Conservation (phyloP, 2,888 invertebrate species). For the Chrysolina haemoptera region DNA sequence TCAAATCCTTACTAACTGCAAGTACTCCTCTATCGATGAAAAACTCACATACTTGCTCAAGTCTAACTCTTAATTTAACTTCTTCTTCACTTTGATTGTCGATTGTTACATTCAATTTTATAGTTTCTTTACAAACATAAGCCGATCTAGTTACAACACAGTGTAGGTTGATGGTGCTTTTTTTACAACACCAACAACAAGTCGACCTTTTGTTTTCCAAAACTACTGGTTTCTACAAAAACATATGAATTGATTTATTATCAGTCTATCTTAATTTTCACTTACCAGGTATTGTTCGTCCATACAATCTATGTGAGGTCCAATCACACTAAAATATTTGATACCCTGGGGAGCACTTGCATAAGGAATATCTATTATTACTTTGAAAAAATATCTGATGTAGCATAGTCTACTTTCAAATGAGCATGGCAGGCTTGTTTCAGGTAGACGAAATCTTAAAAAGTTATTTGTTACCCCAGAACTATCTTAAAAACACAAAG, state of each 20-base stretch:
- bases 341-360: conserved; percentile 85
- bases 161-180: conserved; percentile 78
- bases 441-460: conserved; percentile 78
- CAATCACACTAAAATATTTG: conserved; percentile 85
- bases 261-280: conserved; percentile 32
- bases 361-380: conserved; percentile 82
- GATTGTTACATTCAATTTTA: conserved; percentile 79
- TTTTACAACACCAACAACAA: conserved; percentile 82
- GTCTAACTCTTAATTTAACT: conserved; percentile 63
- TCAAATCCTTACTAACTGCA: conserved; percentile 79
- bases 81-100: conserved; percentile 75
- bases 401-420: conserved; percentile 83
- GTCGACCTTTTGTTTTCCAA: conserved; percentile 77
- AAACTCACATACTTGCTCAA: conserved; percentile 80
- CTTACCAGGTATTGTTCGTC: conserved; percentile 83
- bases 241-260: not conserved
- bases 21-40: conserved; percentile 83
- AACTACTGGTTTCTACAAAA: conserved; percentile 75
- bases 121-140: conserved; percentile 82
- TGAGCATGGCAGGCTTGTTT: conserved; percentile 82
- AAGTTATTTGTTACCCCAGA: not conserved
- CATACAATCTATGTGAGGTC: conserved; percentile 86
- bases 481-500: not conserved
- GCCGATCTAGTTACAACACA: conserved; percentile 81
- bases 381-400: conserved; percentile 82